Conservation (phyloP, 2,113 vertebrate species). For the Helogale parvula region DNA sequence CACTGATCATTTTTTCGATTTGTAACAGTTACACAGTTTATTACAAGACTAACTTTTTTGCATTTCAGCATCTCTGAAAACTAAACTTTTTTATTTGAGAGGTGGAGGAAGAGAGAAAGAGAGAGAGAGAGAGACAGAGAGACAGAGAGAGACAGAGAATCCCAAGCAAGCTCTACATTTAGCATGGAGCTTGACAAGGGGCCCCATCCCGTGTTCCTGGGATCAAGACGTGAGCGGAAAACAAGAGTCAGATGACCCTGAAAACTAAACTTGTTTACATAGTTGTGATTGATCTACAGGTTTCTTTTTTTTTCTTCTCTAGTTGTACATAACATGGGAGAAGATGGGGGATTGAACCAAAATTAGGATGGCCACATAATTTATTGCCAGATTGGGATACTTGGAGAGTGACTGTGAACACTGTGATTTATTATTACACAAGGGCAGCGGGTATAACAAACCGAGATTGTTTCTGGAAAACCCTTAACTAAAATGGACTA, state of each 20-base stretch:
- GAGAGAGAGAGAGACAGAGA: too few species aligned
- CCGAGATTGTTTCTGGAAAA: background rate
- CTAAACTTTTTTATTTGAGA: background rate
- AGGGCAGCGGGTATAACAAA: background rate
- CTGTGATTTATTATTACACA: background rate
- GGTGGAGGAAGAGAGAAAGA: too few species aligned
- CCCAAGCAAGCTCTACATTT: too few species aligned
- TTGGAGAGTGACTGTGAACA: background rate
- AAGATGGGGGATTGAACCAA: background rate
- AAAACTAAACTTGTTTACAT: background rate
- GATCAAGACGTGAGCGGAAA: too few species aligned
- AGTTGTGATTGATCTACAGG: background rate
- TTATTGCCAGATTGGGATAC: background rate
- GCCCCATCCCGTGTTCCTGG: too few species aligned
- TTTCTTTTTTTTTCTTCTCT: background rate
- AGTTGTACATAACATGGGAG: background rate
- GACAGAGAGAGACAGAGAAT: too few species aligned
- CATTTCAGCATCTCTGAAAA: background rate
- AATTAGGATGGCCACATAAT: background rate
- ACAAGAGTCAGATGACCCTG: too few species aligned
- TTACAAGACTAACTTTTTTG: background rate
- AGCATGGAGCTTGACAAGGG: too few species aligned
- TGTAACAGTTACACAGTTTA: background rate
- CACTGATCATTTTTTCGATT: background rate
- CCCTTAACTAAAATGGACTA: background rate